A percentile compares a stretch with the other conserved stretches of the same genome.
Conservation (phyloP, 53 echinoderm and acorn worm genomes). For the Mesocentrotus franciscanus region DNA sequence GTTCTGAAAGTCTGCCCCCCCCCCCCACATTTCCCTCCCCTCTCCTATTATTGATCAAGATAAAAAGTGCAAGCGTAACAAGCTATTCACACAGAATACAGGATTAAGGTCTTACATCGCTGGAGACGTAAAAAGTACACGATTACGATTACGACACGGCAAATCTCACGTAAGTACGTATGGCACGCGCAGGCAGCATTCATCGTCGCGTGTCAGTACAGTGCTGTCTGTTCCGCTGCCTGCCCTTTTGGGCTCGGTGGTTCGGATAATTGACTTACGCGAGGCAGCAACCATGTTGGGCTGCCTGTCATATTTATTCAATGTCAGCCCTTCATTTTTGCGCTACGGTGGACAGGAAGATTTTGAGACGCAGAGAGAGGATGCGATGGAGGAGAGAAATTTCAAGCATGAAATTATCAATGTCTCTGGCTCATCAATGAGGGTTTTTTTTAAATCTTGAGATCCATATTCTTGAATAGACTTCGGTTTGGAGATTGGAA, state of each 20-base stretch:
- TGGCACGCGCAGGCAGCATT: background rate
- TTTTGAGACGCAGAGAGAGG: background rate
- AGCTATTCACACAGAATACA: conserved; percentile 21
- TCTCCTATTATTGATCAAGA: background rate
- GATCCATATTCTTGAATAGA: background rate
- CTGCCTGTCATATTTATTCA: conserved; percentile 54
- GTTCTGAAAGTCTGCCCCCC: background rate
- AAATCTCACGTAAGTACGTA: background rate
- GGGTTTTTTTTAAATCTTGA: background rate
- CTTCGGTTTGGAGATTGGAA: background rate
- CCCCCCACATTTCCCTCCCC: background rate
- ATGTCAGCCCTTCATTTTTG: background rate
- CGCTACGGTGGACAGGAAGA: background rate
- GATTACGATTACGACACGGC: background rate
- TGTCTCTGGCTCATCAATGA: conserved; percentile 17
- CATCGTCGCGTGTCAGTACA: background rate
- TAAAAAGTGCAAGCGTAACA: conserved; percentile 18
- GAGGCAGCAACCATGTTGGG: conserved; percentile 41
- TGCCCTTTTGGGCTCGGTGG: conserved; percentile 50
- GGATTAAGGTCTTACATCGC: conserved; percentile 21
- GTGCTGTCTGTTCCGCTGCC: conserved; percentile 37
- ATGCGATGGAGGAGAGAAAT: background rate
- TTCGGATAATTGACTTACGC: conserved; percentile 60
- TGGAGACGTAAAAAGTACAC: conserved; percentile 10
- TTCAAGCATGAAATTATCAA: conserved; percentile 40